A percentile compares a stretch with the other conserved stretches of the same genome.
Conservation (phyloP, 2,113 vertebrate genomes). For the Elephas maximus region DNA sequence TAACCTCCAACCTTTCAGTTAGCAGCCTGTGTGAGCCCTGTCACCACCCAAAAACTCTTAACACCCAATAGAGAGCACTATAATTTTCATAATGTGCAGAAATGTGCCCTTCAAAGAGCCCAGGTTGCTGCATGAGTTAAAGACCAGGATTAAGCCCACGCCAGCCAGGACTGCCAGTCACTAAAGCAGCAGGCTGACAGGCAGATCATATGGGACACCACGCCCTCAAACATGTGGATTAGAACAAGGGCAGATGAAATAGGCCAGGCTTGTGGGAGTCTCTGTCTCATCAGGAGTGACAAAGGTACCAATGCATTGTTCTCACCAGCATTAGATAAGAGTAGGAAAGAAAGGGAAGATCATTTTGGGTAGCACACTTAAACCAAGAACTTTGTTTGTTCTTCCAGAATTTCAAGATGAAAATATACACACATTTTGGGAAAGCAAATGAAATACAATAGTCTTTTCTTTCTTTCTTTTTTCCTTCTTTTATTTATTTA, state of each 20-base stretch:
- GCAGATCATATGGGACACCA: not conserved
- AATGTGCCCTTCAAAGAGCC: not conserved
- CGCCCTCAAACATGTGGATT: not conserved
- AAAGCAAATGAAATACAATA: slow-evolving; percentile 23
- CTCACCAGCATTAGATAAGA: not conserved
- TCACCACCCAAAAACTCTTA: not conserved
- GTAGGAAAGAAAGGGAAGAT: not conserved
- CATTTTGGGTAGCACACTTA: not conserved
- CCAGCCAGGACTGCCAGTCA: not conserved
- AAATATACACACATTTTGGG: not conserved
- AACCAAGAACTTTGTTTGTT: not conserved
- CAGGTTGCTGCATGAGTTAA: no score
- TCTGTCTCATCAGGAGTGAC: not conserved
- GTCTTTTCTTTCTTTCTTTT: not conserved
- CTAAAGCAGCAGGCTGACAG: not conserved
- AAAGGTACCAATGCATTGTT: not conserved
- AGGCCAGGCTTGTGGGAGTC: no score
- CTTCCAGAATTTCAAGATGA: not conserved
- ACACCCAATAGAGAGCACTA: not conserved
- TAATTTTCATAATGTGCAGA: no score
- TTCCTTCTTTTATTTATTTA: not conserved
- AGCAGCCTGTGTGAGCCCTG: not conserved
- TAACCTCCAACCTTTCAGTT: not conserved
- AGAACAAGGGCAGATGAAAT: not conserved
- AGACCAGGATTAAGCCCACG: not conserved